Evolutionary conservation across 2,888 invertebrate genomes (phyloP).

Genomic region (Pristionchus fissidentatus): DNA sequence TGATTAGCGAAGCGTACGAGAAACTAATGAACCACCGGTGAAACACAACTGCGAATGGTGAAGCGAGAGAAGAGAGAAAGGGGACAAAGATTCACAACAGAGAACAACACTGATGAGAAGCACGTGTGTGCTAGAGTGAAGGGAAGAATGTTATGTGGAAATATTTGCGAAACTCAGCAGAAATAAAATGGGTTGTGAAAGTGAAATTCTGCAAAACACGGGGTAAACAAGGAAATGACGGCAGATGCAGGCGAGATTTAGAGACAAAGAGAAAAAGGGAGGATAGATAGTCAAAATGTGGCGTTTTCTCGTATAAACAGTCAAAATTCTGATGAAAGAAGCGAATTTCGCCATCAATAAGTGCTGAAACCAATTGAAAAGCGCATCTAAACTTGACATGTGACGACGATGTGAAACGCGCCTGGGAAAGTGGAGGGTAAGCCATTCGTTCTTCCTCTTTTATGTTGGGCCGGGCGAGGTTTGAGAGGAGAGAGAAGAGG

Average conservation of each 20-base stretch:
- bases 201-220: conserved; percentile 3
- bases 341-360: no score
- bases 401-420: no score
- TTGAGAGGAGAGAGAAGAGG: background rate
- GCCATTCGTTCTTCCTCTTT: conserved; percentile 2
- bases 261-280: background rate
- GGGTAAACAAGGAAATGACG: conserved; percentile 13
- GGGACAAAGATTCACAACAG: background rate
- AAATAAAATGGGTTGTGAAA: conserved; percentile 8
- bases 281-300: background rate
- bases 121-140: background rate
- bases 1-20: no score
- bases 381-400: no score
- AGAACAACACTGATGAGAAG: background rate
- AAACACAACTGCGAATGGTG: background rate
- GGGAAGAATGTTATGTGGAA: background rate
- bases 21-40: background rate
- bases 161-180: no score
- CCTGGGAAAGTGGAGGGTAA: background rate
- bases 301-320: background rate
- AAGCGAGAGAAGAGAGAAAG: background rate
- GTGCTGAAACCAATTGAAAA: no score
- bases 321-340: no score
- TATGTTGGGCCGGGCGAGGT: background rate
- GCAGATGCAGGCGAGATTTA: background rate